Conservation (phyloP, 2,888 invertebrate species). For the Scaptomyza reducta region DNA sequence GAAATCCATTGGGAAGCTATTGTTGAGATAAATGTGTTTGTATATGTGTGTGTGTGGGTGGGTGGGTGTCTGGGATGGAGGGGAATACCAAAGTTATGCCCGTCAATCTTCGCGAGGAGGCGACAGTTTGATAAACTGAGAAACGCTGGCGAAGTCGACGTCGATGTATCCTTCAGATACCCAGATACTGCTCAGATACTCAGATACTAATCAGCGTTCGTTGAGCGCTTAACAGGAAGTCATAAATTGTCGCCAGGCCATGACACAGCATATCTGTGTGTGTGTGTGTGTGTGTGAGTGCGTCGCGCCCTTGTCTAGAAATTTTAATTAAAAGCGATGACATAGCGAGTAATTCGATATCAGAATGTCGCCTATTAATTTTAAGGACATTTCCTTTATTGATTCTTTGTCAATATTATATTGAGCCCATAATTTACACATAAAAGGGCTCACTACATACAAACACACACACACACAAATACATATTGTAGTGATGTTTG, state of each 20-base stretch:
- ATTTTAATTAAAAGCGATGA: slow-evolving; percentile 84
- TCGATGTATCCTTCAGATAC: slow-evolving; percentile 55
- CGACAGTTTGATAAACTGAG: slow-evolving; percentile 77
- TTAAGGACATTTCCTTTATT: slow-evolving; percentile 80
- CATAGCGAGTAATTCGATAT: slow-evolving; percentile 82
- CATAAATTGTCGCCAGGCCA: slow-evolving; percentile 69
- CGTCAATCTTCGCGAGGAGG: slow-evolving; percentile 71
- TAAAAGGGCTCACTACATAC: slow-evolving; percentile 61
- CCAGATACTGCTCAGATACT: slow-evolving; percentile 72
- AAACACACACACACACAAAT: background rate
- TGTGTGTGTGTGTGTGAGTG: slow-evolving; percentile 13
- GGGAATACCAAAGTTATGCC: slow-evolving; percentile 50
- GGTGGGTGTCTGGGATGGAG: background rate
- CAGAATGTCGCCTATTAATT: slow-evolving; percentile 82
- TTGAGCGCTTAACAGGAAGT: slow-evolving; percentile 71
- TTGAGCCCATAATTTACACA: slow-evolving; percentile 79
- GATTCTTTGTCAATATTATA: slow-evolving; percentile 81
- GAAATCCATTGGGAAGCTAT: slow-evolving; percentile 16
- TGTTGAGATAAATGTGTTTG: slow-evolving; percentile 3
- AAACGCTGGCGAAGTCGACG: slow-evolving; percentile 19
- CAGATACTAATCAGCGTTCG: slow-evolving; percentile 76
- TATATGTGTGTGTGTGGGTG: background rate
- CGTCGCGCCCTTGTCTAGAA: slow-evolving; percentile 72
- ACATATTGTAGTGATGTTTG: slow-evolving; percentile 7
- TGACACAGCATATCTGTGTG: slow-evolving; percentile 41